Percentiles rank a stretch among this genome's conserved stretches.
Evolutionary conservation across 2,113 vertebrate species (phyloP).

Genomic region (Gnathonemus longibarbis): DNA sequence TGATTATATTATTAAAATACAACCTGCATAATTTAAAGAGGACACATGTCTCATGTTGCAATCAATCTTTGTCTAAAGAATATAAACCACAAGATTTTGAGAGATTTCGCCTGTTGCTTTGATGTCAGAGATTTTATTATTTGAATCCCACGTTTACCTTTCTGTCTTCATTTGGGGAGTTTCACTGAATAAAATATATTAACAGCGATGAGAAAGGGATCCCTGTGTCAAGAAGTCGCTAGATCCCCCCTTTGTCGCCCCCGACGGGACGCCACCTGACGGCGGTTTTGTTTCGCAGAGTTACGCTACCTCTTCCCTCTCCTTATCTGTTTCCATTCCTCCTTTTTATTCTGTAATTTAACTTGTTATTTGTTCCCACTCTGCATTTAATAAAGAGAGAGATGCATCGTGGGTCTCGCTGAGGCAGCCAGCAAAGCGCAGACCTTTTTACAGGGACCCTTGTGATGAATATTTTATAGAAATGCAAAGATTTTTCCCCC

Average conservation of each 20-base stretch:
- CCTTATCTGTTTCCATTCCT: neutral
- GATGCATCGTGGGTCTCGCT: neutral
- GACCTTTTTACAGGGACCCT: slow-evolving; percentile 47
- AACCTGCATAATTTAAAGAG: neutral
- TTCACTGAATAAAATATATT: neutral
- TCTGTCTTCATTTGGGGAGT: neutral
- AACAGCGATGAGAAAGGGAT: neutral
- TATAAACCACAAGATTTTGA: neutral
- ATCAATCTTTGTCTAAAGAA: neutral
- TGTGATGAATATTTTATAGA: slow-evolving; percentile 68
- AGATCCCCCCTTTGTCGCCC: neutral
- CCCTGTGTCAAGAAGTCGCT: neutral
- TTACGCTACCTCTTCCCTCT: neutral
- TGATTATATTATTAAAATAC: neutral
- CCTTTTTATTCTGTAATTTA: slow-evolving; percentile 20
- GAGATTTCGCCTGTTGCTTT: neutral
- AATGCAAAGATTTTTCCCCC: slow-evolving; percentile 62
- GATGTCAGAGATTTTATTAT: neutral
- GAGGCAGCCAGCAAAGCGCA: slow-evolving; percentile 11
- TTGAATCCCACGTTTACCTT: neutral
- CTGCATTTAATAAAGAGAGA: slow-evolving; percentile 39
- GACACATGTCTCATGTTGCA: neutral
- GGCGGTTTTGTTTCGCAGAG: neutral
- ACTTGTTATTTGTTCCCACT: slow-evolving; percentile 30
- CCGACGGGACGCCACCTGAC: neutral